Conservation (phyloP, 2,113 vertebrate genomes). For the Noctilio leporinus region DNA sequence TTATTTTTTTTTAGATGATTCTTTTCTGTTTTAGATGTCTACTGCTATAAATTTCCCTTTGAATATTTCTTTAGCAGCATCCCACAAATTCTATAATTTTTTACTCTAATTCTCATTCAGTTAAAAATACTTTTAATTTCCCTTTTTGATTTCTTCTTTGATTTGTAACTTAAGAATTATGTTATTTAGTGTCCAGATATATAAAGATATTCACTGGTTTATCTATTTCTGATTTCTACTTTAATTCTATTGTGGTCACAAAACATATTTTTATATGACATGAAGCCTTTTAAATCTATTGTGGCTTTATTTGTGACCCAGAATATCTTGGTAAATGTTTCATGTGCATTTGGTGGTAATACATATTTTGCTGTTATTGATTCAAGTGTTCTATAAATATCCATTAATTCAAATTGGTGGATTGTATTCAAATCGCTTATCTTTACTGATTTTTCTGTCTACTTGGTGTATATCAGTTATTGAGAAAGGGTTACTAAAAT, state of each 20-base stretch:
- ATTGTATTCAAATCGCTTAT: not conserved
- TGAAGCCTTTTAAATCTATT: not conserved
- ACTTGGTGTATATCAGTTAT: not conserved
- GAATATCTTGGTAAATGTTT: not conserved
- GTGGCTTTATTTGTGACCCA: not conserved
- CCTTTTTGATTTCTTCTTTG: not conserved
- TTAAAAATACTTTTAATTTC: not conserved
- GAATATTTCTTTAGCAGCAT: not conserved
- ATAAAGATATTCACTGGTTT: not conserved
- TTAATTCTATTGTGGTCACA: not conserved
- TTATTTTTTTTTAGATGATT: not conserved
- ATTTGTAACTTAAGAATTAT: not conserved
- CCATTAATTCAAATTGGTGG: not conserved
- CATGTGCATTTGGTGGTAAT: not conserved
- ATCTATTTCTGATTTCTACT: not conserved
- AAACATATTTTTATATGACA: not conserved
- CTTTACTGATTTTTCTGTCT: not conserved
- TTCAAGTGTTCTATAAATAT: not conserved
- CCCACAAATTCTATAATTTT: not conserved
- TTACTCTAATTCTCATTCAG: not conserved
- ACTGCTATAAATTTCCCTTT: not conserved
- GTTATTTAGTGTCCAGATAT: not conserved
- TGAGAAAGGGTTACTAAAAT: not conserved
- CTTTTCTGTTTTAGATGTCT: not conserved
- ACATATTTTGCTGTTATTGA: not conserved